A percentile compares a stretch with the other conserved stretches of the same genome.
Evolutionary conservation across 2,888 invertebrate species (phyloP).

Genomic region (Sesia apiformis): DNA sequence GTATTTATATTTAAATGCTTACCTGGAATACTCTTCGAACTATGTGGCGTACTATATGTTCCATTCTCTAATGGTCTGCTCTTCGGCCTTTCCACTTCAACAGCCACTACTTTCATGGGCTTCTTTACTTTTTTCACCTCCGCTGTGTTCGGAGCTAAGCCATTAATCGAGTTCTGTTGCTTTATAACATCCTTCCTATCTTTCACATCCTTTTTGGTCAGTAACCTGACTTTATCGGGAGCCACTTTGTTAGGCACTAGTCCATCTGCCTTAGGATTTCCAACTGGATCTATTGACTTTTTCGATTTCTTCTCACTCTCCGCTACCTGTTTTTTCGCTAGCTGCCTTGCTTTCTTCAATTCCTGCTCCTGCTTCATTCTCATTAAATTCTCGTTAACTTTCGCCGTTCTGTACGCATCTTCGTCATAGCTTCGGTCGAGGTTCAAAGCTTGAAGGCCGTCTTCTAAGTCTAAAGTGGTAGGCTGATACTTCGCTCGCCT

Average conservation of each 20-base stretch:
- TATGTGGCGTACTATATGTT: conserved; percentile 28
- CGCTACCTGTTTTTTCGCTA: conserved; percentile 33
- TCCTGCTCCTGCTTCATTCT: conserved; percentile 59
- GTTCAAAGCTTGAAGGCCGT: conserved; percentile 68
- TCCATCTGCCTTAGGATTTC: conserved; percentile 50
- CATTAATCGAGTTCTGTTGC: conserved; percentile 49
- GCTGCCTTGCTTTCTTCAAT: conserved; percentile 41
- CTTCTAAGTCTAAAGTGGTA: conserved; percentile 71
- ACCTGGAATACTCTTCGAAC: conserved; percentile 40
- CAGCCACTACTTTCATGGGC: conserved; percentile 35
- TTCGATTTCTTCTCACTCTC: conserved; percentile 39
- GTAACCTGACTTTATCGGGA: conserved; percentile 54
- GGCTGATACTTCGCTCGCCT: conserved; percentile 61
- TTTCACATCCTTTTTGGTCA: conserved; percentile 56
- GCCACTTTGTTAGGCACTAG: conserved; percentile 45
- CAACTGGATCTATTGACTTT: conserved; percentile 50
- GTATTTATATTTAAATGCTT: conserved; percentile 10
- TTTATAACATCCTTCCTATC: conserved; percentile 54
- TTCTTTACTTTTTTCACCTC: conserved; percentile 55
- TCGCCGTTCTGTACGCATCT: conserved; percentile 59
- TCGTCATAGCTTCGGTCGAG: conserved; percentile 62
- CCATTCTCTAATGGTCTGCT: conserved; percentile 50
- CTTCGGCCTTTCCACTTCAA: conserved; percentile 40
- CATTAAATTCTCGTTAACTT: conserved; percentile 67
- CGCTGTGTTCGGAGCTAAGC: conserved; percentile 23